These are phyloP conservation scores for Nysson spinosus DNA, from an alignment of 2,888 invertebrate genomes.

Conservation along the genomic window DNA sequence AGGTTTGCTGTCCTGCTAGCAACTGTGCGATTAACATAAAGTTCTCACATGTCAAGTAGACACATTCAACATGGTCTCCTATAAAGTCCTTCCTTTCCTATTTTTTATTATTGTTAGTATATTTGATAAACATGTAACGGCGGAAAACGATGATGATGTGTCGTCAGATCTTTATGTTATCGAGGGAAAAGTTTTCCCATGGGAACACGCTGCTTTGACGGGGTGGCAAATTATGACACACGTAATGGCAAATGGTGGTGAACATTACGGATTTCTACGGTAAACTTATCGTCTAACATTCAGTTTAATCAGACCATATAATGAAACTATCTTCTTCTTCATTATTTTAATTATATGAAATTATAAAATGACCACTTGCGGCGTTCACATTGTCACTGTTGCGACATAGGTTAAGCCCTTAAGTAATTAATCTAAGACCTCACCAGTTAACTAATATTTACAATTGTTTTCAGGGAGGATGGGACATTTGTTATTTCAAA, in stretches of 20 bases:
- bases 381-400: no score
- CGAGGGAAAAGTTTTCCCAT: constrained; percentile 89
- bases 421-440: constrained; percentile 1
- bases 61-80: constrained; percentile 20
- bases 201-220: constrained; percentile 81
- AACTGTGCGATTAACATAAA: not conserved
- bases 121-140: constrained; percentile 38
- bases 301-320: not conserved
- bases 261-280: constrained; percentile 90
- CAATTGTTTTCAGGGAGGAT: constrained; percentile 84
- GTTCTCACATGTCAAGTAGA: not conserved
- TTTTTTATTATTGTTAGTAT: constrained; percentile 40
- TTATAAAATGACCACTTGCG: no score
- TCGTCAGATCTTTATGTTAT: constrained; percentile 84
- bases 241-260: constrained; percentile 92
- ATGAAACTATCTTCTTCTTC: no score
- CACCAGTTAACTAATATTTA: not conserved
- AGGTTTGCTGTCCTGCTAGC: no score
- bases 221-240: constrained; percentile 89
- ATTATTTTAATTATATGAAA: no score
- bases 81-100: constrained; percentile 17
- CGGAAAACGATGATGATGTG: constrained; percentile 76
- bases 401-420: constrained; percentile 6
- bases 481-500: constrained; percentile 94
- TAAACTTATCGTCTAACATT: constrained; percentile 60